These are phyloP conservation scores for Danio kyathit DNA, from an alignment of 2,797 vertebrate genomes.

Conservation along the genomic window DNA sequence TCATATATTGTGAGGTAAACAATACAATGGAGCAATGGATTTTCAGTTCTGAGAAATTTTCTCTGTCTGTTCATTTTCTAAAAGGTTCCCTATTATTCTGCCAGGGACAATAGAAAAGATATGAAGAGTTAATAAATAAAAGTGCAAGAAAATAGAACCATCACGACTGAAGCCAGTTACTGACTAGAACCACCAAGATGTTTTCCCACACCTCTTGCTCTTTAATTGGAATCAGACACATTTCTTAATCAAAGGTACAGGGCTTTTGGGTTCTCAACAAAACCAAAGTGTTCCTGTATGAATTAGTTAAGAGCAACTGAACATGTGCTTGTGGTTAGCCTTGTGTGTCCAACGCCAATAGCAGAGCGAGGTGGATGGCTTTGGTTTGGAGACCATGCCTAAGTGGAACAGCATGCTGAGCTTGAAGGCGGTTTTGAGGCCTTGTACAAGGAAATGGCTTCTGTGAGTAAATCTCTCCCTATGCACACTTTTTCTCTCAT, in stretches of 20 bases:
- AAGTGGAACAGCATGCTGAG: conserved; percentile 81
- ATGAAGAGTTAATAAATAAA: conserved; percentile 50
- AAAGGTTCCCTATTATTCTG: conserved; percentile 58
- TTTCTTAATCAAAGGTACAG: conserved; percentile 79
- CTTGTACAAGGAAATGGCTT: conserved; percentile 76
- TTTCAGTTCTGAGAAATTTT: neutral
- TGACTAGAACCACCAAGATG: conserved; percentile 74
- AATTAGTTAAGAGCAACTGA: conserved; percentile 82
- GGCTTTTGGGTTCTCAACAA: conserved; percentile 78
- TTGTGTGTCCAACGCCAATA: conserved; percentile 66
- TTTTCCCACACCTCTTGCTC: conserved; percentile 65
- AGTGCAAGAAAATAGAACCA: conserved; percentile 64
- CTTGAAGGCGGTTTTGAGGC: conserved; percentile 66
- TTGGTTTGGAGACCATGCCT: conserved; percentile 69
- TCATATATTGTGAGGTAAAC: no score
- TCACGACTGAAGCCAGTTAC: conserved; percentile 75
- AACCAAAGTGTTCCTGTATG: conserved; percentile 85
- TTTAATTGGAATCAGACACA: conserved; percentile 82
- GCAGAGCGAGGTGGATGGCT: conserved; percentile 42
- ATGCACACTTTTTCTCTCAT: conserved; percentile 30
- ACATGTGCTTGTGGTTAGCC: conserved; percentile 84
- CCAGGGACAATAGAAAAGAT: neutral
- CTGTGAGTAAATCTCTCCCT: conserved; percentile 71
- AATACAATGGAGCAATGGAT: neutral
- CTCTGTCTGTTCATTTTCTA: conserved; percentile 64